A percentile compares a stretch with the other conserved stretches of the same genome.
These are phyloP conservation scores for Pardalotus punctatus DNA, from an alignment of 2,113 vertebrate species.

Conservation along the genomic window DNA sequence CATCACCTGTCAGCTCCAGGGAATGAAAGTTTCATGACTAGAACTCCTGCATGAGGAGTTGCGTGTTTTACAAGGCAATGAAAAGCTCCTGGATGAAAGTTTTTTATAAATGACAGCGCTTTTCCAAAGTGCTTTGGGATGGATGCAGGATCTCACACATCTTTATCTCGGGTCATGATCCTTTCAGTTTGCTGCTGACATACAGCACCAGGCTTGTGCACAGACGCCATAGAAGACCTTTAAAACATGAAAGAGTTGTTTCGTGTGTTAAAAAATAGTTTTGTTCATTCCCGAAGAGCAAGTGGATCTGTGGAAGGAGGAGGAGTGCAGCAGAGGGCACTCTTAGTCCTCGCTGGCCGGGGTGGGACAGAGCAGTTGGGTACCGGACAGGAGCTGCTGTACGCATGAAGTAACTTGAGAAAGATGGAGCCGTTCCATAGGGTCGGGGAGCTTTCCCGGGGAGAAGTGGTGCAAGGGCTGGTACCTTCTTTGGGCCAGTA, in stretches of 20 bases:
- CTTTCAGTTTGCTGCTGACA: neutral
- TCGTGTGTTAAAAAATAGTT: neutral
- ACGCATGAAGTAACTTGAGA: neutral
- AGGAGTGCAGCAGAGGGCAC: conserved; percentile 41
- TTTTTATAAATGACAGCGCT: neutral
- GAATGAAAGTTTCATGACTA: neutral
- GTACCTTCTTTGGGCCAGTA: neutral
- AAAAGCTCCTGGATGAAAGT: neutral
- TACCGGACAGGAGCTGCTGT: neutral
- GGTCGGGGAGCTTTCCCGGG: neutral
- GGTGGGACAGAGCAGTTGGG: neutral
- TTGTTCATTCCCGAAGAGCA: neutral
- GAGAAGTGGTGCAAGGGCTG: too few relatives aligned
- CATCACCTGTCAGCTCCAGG: neutral
- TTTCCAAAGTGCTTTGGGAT: neutral
- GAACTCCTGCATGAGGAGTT: neutral
- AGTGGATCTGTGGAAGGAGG: neutral
- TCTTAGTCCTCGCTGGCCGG: neutral
- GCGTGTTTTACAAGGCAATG: neutral
- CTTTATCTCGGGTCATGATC: neutral
- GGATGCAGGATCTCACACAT: neutral
- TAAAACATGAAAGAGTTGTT: neutral
- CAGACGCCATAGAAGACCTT: neutral
- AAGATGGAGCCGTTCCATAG: neutral
- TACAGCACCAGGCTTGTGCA: neutral